Evolutionary conservation across 2,113 vertebrate species (phyloP).

Genomic region (Camelus bactrianus): DNA sequence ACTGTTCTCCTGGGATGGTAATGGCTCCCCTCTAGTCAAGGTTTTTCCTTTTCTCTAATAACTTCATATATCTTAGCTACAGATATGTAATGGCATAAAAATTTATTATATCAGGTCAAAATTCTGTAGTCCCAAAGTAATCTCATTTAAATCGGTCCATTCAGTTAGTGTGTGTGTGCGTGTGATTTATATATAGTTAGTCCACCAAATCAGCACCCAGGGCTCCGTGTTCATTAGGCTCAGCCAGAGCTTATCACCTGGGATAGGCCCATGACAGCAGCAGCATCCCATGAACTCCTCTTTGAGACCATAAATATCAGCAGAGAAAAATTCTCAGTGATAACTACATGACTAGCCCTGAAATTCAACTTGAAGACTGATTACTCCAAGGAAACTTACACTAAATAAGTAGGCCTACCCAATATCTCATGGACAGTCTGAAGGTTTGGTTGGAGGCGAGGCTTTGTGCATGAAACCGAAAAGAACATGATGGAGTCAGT

Average conservation of each 20-base stretch:
- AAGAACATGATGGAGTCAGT: background rate
- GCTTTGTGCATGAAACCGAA: background rate
- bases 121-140: background rate
- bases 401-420: background rate
- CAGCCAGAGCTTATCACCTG: background rate
- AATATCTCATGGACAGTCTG: background rate
- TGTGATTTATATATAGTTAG: too few species aligned
- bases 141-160: background rate
- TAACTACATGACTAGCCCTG: background rate
- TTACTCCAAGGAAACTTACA: background rate
- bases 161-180: rapidly evolving
- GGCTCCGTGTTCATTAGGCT: background rate
- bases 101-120: background rate
- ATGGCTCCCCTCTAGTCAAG: background rate
- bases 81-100: background rate
- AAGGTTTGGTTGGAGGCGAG: background rate
- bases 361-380: background rate
- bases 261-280: background rate
- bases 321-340: background rate
- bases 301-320: background rate
- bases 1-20: background rate
- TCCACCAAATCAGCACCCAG: background rate
- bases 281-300: background rate
- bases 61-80: background rate
- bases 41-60: background rate